These are phyloP conservation scores for Conus betulinus DNA, from an alignment of 1,140 invertebrate genomes.

Conservation along the genomic window DNA sequence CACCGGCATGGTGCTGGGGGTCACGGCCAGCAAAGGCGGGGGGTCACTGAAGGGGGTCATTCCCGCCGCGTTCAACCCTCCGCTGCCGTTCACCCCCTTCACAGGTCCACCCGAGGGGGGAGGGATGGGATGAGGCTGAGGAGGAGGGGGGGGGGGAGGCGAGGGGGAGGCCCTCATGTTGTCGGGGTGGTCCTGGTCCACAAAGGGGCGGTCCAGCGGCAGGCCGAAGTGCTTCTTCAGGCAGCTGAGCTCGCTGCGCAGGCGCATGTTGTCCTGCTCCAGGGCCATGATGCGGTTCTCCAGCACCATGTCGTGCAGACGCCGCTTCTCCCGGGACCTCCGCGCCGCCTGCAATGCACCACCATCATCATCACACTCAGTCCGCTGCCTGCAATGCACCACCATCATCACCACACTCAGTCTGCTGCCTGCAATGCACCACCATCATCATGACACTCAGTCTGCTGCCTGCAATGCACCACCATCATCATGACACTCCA, in stretches of 20 bases:
- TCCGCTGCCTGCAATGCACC: too few relatives aligned
- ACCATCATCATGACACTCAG: too few relatives aligned
- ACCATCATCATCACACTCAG: too few relatives aligned
- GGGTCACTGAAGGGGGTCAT: conserved; percentile 40
- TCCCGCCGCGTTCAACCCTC: conserved; percentile 10
- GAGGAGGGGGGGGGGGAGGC: neutral
- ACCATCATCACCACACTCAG: too few relatives aligned
- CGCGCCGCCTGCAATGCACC: conserved; percentile 83
- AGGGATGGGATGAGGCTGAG: conserved; percentile 29
- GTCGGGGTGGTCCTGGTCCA: conserved; percentile 36
- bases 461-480: too few relatives aligned
- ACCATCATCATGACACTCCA: too few relatives aligned
- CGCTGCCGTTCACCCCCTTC: neutral
- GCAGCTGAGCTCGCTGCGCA: conserved; percentile 93
- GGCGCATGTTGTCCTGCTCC: conserved; percentile 94
- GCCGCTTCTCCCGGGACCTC: conserved; percentile 93
- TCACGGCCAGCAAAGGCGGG: conserved; percentile 48
- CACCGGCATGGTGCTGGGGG: conserved; percentile 32
- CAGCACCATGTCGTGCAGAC: conserved; percentile 97
- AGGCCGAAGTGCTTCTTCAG: conserved; percentile 96
- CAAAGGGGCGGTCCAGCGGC: conserved; percentile 57
- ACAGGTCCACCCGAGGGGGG: conserved; percentile 1
- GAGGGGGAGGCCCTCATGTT: neutral
- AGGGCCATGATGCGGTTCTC: conserved; percentile 95
- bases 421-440: too few relatives aligned